Conservation (phyloP, 2,797 vertebrate species). For the Decapterus maruadsi region DNA sequence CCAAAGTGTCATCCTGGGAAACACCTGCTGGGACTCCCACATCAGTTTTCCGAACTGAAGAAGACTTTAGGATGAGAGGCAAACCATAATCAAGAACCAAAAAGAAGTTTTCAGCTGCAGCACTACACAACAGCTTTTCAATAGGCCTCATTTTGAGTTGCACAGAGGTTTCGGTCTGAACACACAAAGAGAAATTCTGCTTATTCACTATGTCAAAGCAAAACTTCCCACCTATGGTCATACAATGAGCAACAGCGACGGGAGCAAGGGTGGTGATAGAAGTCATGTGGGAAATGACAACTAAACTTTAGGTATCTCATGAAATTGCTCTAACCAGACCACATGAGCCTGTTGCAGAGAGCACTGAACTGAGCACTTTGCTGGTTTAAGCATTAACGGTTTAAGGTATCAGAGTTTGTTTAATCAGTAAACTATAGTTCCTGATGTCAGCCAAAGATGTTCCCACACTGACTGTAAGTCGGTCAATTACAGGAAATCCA, state of each 20-base stretch:
- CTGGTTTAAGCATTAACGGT: neutral
- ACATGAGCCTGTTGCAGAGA: neutral
- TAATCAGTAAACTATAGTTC: neutral
- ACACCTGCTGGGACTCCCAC: no score
- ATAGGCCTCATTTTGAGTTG: neutral
- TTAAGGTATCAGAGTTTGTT: neutral
- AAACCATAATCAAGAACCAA: no score
- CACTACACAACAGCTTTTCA: no score
- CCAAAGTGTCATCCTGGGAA: no score
- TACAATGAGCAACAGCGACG: neutral
- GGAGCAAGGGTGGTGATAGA: neutral
- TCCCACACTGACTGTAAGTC: conserved; percentile 3
- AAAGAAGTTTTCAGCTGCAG: no score
- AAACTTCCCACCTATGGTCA: neutral
- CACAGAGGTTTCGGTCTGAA: neutral
- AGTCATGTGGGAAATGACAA: neutral
- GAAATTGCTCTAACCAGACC: neutral
- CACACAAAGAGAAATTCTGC: neutral
- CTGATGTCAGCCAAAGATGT: neutral
- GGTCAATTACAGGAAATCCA: conserved; percentile 22
- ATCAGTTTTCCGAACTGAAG: no score
- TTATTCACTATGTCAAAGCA: neutral
- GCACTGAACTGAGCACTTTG: neutral
- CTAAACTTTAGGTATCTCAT: neutral
- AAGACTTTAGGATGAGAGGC: no score